Evolutionary conservation across 2,797 vertebrate genomes (phyloP), one percentile per base, ranked within the genome.

Genomic region (Diglossa cyanea): DNA sequence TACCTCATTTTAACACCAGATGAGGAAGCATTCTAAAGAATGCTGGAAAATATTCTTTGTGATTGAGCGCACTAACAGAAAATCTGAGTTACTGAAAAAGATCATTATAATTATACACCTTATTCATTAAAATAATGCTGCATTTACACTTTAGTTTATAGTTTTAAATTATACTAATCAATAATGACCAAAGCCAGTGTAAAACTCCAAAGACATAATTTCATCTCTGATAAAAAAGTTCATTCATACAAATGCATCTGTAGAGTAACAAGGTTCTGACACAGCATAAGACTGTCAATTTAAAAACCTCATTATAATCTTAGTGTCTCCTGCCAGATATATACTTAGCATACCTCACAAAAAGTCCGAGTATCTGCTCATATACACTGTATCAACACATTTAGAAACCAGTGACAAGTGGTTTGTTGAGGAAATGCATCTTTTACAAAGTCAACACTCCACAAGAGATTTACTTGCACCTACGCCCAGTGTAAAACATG

Each of bases 401-500:
- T 67, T 7, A 81, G 26, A 74, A 81, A 60, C 1, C 0, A 78
- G 42, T 33, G 19, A 58, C 50, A 61, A 30, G 7, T 5, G 37
- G 42, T 35, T 84, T 81, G 73, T 31, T 72, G 78, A 80, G 86
- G 55, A 94, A 84, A 45, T 7, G 28, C 33, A 70, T 33, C 25
- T 86, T 72, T 37, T 28, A 51, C 9, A 40, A 77, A 82, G 54
- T 37, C 71, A 84, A 54, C 26, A 23, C 30, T 67, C 33, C 40
- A 19, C 60, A 42, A 26, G 13, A 44, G 13, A 53, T 86, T 61
- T 28, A 47, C 42, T 61, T 44, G 54, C 70, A 66, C 39, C 26
- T 73, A 72, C 0, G 0, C 14, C 50, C 26, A 10, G 54, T 10
- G 39, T 24, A n/a, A 72, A 86, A 72, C 48, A 30, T 1, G 2